Conservation (phyloP, 2,113 vertebrate genomes). For the Microcebus ravelobensis region DNA sequence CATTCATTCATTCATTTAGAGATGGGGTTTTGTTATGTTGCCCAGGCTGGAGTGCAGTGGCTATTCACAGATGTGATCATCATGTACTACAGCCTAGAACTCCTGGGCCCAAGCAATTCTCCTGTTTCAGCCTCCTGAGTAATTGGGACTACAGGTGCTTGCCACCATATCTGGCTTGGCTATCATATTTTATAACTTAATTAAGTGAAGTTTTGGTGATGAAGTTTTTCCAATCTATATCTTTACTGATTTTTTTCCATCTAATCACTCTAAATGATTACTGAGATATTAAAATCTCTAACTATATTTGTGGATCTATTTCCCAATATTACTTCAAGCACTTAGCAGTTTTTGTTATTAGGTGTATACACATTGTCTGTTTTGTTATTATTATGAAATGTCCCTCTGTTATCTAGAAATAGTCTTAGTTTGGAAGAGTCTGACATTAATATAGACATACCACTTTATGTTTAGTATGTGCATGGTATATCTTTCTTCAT, state of each 20-base stretch:
- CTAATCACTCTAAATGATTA: neutral
- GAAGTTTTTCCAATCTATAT: neutral
- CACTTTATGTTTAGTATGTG: neutral
- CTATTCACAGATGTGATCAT: too few relatives aligned
- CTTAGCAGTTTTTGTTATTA: neutral
- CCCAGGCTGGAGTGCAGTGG: too few relatives aligned
- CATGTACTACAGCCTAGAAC: too few relatives aligned
- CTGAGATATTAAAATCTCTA: conserved; percentile 10
- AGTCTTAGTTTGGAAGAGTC: neutral
- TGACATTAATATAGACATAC: neutral
- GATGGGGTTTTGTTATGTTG: too few relatives aligned
- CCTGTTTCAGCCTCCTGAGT: too few relatives aligned
- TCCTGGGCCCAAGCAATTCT: too few relatives aligned
- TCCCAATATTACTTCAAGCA: neutral
- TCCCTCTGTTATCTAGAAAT: neutral
- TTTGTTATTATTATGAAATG: neutral
- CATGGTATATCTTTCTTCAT: neutral
- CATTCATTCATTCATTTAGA: too few relatives aligned
- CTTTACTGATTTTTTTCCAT: neutral
- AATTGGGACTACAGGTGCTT: too few relatives aligned
- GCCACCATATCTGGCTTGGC: too few relatives aligned
- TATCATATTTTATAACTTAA: neutral
- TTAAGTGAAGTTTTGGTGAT: neutral
- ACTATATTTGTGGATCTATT: neutral
- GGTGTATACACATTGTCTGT: neutral